These are phyloP conservation scores for Danaus plexippus DNA, from an alignment of 1,140 invertebrate species.

Conservation along the genomic window DNA sequence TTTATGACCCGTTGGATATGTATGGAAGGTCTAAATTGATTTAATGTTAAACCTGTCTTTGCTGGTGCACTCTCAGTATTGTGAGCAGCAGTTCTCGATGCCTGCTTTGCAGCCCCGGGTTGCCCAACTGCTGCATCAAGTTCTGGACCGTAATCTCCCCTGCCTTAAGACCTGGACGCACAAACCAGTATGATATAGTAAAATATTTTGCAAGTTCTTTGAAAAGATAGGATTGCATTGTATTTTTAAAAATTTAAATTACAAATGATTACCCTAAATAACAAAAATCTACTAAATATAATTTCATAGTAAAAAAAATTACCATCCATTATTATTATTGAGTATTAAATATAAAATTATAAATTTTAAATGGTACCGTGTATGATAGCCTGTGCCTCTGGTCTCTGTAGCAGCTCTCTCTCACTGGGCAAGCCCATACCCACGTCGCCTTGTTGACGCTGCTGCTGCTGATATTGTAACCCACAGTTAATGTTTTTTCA, in stretches of 20 bases:
- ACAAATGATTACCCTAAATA: no score
- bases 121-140: conserved; percentile 81
- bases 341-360: no score
- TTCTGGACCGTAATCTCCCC: conserved; percentile 82
- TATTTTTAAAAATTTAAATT: no score
- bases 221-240: no score
- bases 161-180: conserved; percentile 73
- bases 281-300: no score
- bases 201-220: neutral
- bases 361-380: conserved; percentile 65
- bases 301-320: no score
- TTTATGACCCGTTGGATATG: no score
- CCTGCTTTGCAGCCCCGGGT: conserved; percentile 78
- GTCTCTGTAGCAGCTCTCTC: conserved; percentile 77
- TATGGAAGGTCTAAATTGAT: no score
- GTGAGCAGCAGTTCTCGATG: conserved; percentile 81
- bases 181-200: neutral
- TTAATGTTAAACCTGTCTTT: conserved; percentile 42
- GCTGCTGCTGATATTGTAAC: conserved; percentile 23
- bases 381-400: conserved; percentile 82
- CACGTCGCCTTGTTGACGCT: conserved; percentile 31
- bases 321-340: no score
- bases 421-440: conserved; percentile 28
- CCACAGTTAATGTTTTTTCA: neutral
- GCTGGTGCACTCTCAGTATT: conserved; percentile 74